Percentiles rank a stretch among this genome's conserved stretches.
Conservation (phyloP, 2,888 invertebrate species). For the Cremastinae sp. region DNA sequence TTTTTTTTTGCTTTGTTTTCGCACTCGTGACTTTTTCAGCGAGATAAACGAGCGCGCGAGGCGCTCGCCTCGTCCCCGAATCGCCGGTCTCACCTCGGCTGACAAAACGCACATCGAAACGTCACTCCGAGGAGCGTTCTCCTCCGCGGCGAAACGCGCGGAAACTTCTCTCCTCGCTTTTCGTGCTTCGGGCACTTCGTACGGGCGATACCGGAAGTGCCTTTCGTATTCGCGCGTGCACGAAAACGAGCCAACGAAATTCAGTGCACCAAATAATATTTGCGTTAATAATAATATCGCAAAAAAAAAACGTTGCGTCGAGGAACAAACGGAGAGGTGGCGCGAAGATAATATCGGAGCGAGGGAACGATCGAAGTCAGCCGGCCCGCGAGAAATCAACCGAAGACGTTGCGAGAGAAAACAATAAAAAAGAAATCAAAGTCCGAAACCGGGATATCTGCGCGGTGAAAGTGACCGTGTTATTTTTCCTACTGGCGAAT, state of each 20-base stretch:
- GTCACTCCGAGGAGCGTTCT: not conserved
- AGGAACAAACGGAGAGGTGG: too few species aligned
- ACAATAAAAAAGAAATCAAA: slow-evolving; percentile 12
- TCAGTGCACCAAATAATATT: not conserved
- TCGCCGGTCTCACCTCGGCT: not conserved
- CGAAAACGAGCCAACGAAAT: too few species aligned
- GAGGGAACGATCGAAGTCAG: too few species aligned
- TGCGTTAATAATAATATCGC: too few species aligned
- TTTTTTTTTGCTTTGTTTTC: not conserved
- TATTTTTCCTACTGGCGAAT: slow-evolving; percentile 8
- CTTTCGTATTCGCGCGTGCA: too few species aligned
- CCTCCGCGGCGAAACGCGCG: too few species aligned
- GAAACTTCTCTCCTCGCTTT: slow-evolving; percentile 11
- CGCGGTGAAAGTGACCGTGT: not conserved
- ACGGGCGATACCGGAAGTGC: slow-evolving; percentile 51
- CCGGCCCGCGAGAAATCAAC: not conserved
- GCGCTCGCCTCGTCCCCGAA: not conserved
- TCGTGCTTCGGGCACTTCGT: not conserved
- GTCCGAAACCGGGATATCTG: not conserved
- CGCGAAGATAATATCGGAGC: too few species aligned
- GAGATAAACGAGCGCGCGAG: too few species aligned
- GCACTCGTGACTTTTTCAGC: not conserved
- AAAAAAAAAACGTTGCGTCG: too few species aligned
- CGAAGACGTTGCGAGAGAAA: slow-evolving; percentile 6
- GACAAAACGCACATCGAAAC: not conserved